Base-by-base conservation (phyloP, 2,113 vertebrate genomes). In the Hippocampus guttulatus region DNA sequence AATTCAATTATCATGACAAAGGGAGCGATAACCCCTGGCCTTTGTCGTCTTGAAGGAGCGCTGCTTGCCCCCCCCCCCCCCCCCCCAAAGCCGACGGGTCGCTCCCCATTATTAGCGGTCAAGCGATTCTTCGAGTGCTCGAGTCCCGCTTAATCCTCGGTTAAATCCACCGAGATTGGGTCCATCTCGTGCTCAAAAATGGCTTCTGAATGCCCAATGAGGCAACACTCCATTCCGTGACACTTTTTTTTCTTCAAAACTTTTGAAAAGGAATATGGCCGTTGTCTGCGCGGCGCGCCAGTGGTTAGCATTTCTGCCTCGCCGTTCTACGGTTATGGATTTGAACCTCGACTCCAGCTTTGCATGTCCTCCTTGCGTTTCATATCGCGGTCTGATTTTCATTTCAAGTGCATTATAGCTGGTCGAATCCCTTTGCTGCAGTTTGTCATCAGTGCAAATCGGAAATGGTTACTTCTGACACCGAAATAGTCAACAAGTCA, bases 1-100 rank as follows among this genome's bases (percentile, higher is more conserved):
- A 75, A 87, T 87, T 89, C 71, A 88, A 85, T 89, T 82, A 80
- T 65, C 52, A 51, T 68, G 71, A 74, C 70, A 69, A 25, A 64
- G 62, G 47, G 65, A 33, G 65, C 69, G 84, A 90, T 90, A 84
- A 87, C 85, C 81, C 80, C 64, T 74, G 67, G 83, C 72, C 76
- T 81, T 54, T 63, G 25, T 57, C 8, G 2, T 20, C 51, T 77
- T 77, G 15, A 78, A 74, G 70, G 64, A 23, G 66, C 71, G 70
- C 64, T 41, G 57, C 20, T 11, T 68, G 30, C 33, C 33, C 33
- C 5, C 33, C 5, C 33, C 30, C 4, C 3, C 30, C 30, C 4
- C 5, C 33, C 33, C 33, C 33, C 5, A 6, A 38, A 38, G 33
- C 61, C 20, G 11, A 65, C 23, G 41, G 40, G 63, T 65, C n/a